Evolutionary conservation across 2,797 vertebrate genomes (phyloP).

Genomic region (Oryzias dopingdopingensis): DNA sequence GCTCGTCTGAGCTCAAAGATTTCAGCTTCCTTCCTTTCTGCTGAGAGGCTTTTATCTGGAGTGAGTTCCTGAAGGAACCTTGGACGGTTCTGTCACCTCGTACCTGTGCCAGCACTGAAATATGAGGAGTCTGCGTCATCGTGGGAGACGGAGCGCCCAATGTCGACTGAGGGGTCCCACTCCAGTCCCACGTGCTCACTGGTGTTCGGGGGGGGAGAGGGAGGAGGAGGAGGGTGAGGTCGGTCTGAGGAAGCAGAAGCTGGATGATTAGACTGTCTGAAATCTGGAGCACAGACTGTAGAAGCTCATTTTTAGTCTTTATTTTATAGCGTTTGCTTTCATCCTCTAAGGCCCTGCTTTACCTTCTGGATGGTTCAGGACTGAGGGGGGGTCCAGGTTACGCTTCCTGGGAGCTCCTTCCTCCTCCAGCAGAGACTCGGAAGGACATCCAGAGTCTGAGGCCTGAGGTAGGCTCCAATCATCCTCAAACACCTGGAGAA

Average conservation of each 20-base stretch:
- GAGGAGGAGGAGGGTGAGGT: conserved; percentile 5
- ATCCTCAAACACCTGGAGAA: conserved; percentile 79
- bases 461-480: conserved; percentile 66
- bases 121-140: conserved; percentile 73
- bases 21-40: no score
- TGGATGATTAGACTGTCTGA: neutral
- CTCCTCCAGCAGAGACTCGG: conserved; percentile 67
- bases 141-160: conserved; percentile 76
- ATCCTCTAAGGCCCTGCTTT: neutral
- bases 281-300: neutral
- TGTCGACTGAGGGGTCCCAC: conserved; percentile 87
- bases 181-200: conserved; percentile 77
- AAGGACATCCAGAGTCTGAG: conserved; percentile 72
- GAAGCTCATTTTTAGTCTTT: neutral
- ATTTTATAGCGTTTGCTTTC: no score
- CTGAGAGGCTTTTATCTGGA: no score
- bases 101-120: conserved; percentile 66
- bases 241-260: neutral
- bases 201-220: conserved; percentile 23
- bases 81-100: neutral
- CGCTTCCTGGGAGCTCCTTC: conserved; percentile 40
- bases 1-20: no score
- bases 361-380: conserved; percentile 11
- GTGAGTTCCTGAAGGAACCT: no score
- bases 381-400: conserved; percentile 8